Conservation (phyloP, 2,888 invertebrate species). For the Tetranychus piercei region DNA sequence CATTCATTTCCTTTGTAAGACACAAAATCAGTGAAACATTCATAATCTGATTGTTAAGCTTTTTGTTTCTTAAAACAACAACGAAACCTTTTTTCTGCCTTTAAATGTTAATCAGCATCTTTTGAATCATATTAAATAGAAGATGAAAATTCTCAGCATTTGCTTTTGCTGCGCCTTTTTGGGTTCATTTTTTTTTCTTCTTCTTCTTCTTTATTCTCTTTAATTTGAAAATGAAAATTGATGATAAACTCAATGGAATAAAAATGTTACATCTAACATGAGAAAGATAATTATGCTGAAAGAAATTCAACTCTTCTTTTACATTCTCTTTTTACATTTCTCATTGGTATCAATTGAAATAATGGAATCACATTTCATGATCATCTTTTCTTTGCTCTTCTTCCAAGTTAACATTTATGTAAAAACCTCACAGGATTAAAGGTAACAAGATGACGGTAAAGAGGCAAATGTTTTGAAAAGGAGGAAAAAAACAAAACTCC, state of each 20-base stretch:
- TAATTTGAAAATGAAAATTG: neutral
- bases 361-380: neutral
- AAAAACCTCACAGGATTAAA: neutral
- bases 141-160: no score
- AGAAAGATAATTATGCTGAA: neutral
- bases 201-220: no score
- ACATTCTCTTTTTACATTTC: neutral
- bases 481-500: neutral
- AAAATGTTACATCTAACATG: neutral
- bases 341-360: neutral
- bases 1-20: neutral
- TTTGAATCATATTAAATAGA: no score
- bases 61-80: no score
- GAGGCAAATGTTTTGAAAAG: neutral
- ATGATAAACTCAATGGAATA: neutral
- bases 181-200: neutral
- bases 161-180: no score
- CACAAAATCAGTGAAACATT: neutral
- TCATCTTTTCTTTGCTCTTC: neutral
- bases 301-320: neutral
- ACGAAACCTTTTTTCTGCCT: no score
- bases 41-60: neutral
- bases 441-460: neutral
- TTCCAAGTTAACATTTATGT: no score
- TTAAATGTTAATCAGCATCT: no score